Conservation (phyloP, 2,113 vertebrate species). For the Barbus barbus region DNA sequence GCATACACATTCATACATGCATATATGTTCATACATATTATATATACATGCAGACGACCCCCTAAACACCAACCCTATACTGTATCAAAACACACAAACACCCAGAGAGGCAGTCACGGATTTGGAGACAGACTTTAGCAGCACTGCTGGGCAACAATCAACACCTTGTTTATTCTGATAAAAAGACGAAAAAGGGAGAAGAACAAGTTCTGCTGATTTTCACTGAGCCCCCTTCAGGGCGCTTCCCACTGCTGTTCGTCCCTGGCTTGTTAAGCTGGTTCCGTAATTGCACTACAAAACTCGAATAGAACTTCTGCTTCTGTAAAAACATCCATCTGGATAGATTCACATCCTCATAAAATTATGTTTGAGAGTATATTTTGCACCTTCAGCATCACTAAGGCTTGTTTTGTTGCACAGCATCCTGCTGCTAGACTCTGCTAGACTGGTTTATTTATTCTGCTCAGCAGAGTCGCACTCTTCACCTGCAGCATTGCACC, state of each 20-base stretch:
- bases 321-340: background rate
- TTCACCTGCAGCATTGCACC: slow-evolving; percentile 9
- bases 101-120: slow-evolving; percentile 11
- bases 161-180: slow-evolving; percentile 46
- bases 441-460: slow-evolving; percentile 1
- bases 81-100: slow-evolving; percentile 11
- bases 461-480: background rate
- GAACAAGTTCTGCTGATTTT: slow-evolving; percentile 34
- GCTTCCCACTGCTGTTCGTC: slow-evolving; percentile 22
- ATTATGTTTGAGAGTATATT: background rate
- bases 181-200: background rate
- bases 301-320: background rate
- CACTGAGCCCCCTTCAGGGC: slow-evolving; percentile 39
- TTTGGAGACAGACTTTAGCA: slow-evolving; percentile 21
- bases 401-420: background rate
- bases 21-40: too few relatives aligned
- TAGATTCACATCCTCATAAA: background rate
- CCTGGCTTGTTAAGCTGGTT: slow-evolving; percentile 39
- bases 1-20: background rate
- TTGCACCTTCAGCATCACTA: background rate
- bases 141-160: slow-evolving; percentile 43
- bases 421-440: background rate
- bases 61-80: background rate
- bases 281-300: slow-evolving; percentile 12
- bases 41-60: background rate